These are phyloP conservation scores for Grus americana DNA, from an alignment of 2,113 vertebrate species.

Conservation along the genomic window DNA sequence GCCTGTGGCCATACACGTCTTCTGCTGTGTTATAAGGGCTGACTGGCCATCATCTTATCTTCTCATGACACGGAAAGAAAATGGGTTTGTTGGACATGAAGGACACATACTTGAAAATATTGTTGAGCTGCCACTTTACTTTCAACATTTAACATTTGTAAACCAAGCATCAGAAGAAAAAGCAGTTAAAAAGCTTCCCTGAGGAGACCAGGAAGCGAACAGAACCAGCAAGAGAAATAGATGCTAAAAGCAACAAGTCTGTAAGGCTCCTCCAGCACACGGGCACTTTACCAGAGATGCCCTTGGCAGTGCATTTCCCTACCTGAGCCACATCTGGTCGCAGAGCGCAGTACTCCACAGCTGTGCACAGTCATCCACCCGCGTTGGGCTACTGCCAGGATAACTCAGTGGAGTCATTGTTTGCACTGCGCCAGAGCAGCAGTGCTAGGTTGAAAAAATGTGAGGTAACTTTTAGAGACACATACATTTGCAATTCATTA, in stretches of 20 bases:
- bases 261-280: not conserved
- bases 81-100: not conserved
- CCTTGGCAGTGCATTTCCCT: not conserved
- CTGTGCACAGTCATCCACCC: not conserved
- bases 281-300: not conserved
- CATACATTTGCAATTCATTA: conserved; percentile 39
- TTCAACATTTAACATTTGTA: not conserved
- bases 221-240: not conserved
- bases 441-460: conserved; percentile 5
- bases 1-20: not conserved
- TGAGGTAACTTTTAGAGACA: not conserved
- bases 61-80: not conserved
- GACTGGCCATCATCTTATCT: not conserved
- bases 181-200: not conserved
- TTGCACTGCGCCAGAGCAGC: not conserved
- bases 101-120: not conserved
- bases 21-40: not conserved
- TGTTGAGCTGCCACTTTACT: not conserved
- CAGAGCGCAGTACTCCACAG: not conserved
- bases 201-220: not conserved
- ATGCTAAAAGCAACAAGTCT: not conserved
- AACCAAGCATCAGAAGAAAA: not conserved
- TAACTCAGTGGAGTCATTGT: not conserved
- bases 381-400: not conserved
- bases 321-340: not conserved